These are phyloP conservation scores for human (Homo sapiens) DNA, from an alignment of 2,113 vertebrate genomes.

Conservation along the genomic window DNA sequence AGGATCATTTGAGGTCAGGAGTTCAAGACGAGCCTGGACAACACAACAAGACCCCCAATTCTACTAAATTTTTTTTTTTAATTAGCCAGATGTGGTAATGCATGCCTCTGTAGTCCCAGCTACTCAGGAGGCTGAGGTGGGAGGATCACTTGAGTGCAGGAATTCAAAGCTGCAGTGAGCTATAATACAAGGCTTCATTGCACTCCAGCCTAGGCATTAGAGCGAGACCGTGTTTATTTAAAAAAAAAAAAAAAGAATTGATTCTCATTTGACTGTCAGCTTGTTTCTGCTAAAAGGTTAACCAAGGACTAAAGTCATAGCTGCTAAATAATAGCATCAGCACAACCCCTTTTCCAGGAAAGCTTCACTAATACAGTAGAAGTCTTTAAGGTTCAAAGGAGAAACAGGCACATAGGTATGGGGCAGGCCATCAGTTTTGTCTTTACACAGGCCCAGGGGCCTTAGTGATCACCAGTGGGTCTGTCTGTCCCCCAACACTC, in stretches of 20 bases:
- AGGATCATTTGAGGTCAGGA: not conserved
- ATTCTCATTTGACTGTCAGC: not conserved
- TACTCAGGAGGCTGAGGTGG: not conserved
- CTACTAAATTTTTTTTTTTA: not conserved
- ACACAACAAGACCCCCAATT: not conserved
- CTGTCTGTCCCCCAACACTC: accelerated
- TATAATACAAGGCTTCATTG: not conserved
- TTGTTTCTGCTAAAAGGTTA: not conserved
- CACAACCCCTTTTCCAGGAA: not conserved
- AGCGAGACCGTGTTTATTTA: not conserved
- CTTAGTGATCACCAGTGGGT: not conserved
- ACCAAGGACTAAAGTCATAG: not conserved
- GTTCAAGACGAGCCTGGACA: not conserved
- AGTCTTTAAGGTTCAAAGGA: not conserved
- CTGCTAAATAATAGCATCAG: not conserved
- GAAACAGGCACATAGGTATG: not conserved
- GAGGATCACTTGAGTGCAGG: not conserved
- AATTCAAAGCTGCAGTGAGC: not conserved
- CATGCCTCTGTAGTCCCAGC: not conserved
- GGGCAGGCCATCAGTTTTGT: not conserved
- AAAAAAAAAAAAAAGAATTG: not conserved
- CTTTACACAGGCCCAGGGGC: not conserved
- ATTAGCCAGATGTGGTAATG: not conserved
- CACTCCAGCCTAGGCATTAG: not conserved
- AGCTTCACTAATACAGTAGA: not conserved